These are phyloP conservation scores for Neelides sp. DNA, from an alignment of 1,140 invertebrate genomes.

Conservation along the genomic window DNA sequence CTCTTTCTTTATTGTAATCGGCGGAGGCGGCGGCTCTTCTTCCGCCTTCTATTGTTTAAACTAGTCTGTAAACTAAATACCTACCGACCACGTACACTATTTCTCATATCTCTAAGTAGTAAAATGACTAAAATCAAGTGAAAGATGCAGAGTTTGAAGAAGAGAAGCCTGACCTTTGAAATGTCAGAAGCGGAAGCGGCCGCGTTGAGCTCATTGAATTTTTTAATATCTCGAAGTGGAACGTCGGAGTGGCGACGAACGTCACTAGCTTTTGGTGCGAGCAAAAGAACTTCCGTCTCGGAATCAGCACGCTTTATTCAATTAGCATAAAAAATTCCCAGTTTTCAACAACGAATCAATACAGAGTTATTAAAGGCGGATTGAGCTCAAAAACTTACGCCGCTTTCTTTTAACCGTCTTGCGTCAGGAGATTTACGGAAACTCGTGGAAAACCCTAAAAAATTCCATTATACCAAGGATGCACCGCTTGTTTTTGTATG, in stretches of 20 bases:
- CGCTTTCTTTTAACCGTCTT: conserved; percentile 24
- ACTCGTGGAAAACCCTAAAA: conserved; percentile 27
- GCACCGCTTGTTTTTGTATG: no score
- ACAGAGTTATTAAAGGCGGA: no score
- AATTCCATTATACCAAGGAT: no score
- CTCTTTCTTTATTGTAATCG: no score
- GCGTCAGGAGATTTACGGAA: conserved; percentile 26
- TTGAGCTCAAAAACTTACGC: neutral
- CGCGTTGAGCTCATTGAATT: conserved; percentile 24
- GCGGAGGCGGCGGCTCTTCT: no score
- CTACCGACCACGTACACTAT: no score
- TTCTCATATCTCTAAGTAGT: no score
- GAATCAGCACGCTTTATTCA: conserved; percentile 29
- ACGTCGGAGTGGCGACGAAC: conserved; percentile 31
- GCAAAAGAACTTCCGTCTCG: conserved; percentile 29
- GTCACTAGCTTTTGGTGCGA: conserved; percentile 29
- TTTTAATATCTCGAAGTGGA: conserved; percentile 29
- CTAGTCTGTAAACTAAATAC: no score
- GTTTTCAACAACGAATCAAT: no score
- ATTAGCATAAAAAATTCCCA: no score
- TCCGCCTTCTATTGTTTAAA: no score
- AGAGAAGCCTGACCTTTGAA: conserved; percentile 41
- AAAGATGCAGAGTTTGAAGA: conserved; percentile 38
- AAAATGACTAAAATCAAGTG: no score
- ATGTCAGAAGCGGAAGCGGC: conserved; percentile 20